Evolutionary conservation across 2,797 vertebrate species (phyloP).

Genomic region (Acanthornis magna): DNA sequence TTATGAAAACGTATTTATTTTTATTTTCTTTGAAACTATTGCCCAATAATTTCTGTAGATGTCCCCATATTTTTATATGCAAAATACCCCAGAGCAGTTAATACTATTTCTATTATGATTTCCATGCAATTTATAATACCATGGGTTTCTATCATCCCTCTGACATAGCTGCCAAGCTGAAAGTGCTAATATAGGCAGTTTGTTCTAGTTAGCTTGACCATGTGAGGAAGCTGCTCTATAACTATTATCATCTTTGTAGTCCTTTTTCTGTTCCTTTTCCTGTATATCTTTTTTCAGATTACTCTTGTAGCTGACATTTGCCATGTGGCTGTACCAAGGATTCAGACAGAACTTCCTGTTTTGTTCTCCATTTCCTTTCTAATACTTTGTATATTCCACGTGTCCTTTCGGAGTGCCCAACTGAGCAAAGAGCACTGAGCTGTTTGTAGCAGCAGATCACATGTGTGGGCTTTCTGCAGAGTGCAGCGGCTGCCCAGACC

Average conservation of each 20-base stretch:
- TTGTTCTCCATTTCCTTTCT: not conserved
- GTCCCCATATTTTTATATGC: not conserved
- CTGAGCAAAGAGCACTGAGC: not conserved
- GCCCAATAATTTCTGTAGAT: not conserved
- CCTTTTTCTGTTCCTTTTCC: not conserved
- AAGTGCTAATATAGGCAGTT: not conserved
- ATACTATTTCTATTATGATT: not conserved
- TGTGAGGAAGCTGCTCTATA: not conserved
- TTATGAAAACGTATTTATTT: not conserved
- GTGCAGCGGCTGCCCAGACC: fast-evolving
- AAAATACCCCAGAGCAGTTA: not conserved
- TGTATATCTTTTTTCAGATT: not conserved
- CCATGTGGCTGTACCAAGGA: not conserved
- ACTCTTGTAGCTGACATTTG: not conserved
- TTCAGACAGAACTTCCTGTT: constrained; percentile 3
- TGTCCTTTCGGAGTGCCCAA: not conserved
- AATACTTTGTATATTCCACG: fast-evolving
- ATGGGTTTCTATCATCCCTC: not conserved
- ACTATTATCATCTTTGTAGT: not conserved
- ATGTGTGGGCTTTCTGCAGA: fast-evolving
- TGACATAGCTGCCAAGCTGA: not conserved
- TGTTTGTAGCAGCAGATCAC: not conserved
- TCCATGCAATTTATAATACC: not conserved
- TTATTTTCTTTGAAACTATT: not conserved
- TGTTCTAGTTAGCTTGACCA: not conserved